Base-by-base conservation (phyloP, 1,140 invertebrate species). In the Drosophila pallidifrons region DNA sequence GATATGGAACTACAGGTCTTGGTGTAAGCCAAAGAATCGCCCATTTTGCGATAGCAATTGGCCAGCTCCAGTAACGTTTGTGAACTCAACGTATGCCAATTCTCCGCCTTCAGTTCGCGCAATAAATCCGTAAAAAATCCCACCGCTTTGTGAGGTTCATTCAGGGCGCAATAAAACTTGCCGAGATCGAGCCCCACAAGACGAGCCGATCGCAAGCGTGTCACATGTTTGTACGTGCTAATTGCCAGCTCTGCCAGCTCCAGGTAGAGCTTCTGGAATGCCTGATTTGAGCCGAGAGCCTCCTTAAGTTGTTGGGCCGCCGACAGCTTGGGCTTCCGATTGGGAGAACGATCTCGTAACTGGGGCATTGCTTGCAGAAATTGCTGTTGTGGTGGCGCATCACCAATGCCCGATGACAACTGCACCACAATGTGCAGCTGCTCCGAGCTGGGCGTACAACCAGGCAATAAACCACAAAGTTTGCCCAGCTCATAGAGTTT, bases 171-270 rank as follows among this genome's bases (percentile, higher is more conserved):
- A 91, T 99, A 99, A 91, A 99, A 98, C 28, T 95, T 94, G 0
- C 98, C 98, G 15, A 99, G 92, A 91, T 99, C 97, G 72, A 96
- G 94, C 0, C 98, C 98, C 67, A 99, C 96, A 13, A 97, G 94
- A 55, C 97, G 94, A 0, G 98, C 98, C 43, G 95, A 97, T 71
- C 97, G 93, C 63, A 97, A 94, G 52, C 98, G 95, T 5, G 97
- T 96, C 79, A 99, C 98, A 93, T 99, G 98, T 92, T 99, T 99
- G 87, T 97, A 99, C 1, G 98, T 99, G 47, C 98, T 97, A 95
- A 99, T 98, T 1, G 98, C 98, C 67, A 99, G 93, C 93, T 99
- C 98, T 6, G 98, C 97, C 47, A 99, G 93, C 92, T 99, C 98
- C 66, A 99, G 93, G 91, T 99, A 99, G 77, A 98, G 96, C 91